Percentiles rank a stretch among this genome's conserved stretches.
These are phyloP conservation scores for Ciconia boyciana DNA, from an alignment of 2,113 vertebrate genomes.

Conservation along the genomic window DNA sequence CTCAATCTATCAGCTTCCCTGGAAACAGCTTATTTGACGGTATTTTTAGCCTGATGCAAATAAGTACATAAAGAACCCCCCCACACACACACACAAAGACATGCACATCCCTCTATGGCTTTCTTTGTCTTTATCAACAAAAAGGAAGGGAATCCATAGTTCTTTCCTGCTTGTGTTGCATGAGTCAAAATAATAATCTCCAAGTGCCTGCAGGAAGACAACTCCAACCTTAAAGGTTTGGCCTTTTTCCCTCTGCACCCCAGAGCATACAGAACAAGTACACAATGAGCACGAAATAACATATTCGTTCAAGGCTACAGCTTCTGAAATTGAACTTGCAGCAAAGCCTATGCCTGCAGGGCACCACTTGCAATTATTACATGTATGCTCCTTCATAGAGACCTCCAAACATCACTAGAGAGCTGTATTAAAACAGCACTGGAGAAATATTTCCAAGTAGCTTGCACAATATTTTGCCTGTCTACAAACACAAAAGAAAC, in stretches of 20 bases:
- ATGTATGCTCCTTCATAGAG: not conserved
- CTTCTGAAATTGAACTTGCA: not conserved
- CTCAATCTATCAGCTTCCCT: not conserved
- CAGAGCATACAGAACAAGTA: not conserved
- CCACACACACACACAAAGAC: not conserved
- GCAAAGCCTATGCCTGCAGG: not conserved
- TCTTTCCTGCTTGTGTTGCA: not conserved
- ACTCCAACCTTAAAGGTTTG: not conserved
- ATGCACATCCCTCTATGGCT: not conserved
- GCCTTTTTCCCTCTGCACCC: not conserved
- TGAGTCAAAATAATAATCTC: not conserved
- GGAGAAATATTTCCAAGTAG: not conserved
- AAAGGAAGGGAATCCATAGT: not conserved
- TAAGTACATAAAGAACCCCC: not conserved
- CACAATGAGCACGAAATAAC: not conserved
- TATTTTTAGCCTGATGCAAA: not conserved
- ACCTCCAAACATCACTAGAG: not conserved
- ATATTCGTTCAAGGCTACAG: not conserved
- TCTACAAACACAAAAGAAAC: not conserved
- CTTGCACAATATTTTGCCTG: fast-evolving
- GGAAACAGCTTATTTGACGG: not conserved
- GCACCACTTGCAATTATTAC: not conserved
- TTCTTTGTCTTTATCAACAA: not conserved
- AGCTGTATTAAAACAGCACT: not conserved
- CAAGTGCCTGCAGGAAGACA: not conserved